Base-by-base conservation (phyloP, 2,113 vertebrate species). In the Patagioenas fasciata region DNA sequence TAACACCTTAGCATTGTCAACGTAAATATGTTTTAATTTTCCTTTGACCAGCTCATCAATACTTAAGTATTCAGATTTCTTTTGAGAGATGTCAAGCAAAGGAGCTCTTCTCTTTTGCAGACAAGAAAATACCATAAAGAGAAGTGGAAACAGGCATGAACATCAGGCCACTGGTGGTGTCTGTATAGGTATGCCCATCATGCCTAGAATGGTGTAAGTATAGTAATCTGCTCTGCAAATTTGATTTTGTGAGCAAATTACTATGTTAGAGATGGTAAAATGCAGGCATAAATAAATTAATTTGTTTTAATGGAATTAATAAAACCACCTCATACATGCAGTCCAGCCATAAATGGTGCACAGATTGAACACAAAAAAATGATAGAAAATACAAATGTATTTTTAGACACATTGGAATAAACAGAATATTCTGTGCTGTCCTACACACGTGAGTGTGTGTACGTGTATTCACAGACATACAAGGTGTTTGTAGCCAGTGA, bases 391-490 rank as follows among this genome's bases (percentile, higher is more conserved):
- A n/a, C 9, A 79, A 23, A 61, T 26, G 2, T 50, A 5, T 44
- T 77, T 86, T 71, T 75, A 79, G 73, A 44, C 19, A 77, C 4
- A 5, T 4, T 17, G 50, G 8, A 66, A 28, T 60, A 67, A 71
- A 25, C 7, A 26, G 48, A 44, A 23, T 38, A 32, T 40, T 88
- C 57, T 56, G 13, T 32, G 9, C 23, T 71, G 36, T 23, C 0
- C 0, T 53, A 24, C 58, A 25, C 58, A 57, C 0, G 0, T 38
- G 44, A 40, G 10, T 8, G 5, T 84, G 42, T 81, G 80, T 32
- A 28, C 24, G 9, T 29, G 23, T 58, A 69, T n/a, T 79, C 1
- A 0, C 1, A 64, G 51, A 51, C 13, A 34, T 42, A 15, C 13
- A 56, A 75, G 31, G 25, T 47, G 29, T 73, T 70, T 80, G 54